Conservation (phyloP, 2,797 vertebrate genomes). For the Danio jaintianensis region DNA sequence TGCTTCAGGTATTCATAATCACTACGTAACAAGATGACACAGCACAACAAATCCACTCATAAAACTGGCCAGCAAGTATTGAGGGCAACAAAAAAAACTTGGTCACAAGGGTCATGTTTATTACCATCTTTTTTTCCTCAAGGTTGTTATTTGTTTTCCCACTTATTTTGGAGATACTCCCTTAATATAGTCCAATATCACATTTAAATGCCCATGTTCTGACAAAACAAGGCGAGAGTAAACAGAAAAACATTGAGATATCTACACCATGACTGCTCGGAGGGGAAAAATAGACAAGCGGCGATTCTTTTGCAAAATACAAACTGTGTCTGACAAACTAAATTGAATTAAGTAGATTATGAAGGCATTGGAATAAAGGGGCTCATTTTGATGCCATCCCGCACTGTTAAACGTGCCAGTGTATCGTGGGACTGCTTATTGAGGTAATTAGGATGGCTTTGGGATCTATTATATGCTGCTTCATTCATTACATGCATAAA, state of each 20-base stretch:
- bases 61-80: constrained; percentile 7
- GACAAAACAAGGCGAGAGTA: constrained; percentile 43
- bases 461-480: constrained; percentile 14
- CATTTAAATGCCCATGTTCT: constrained; percentile 45
- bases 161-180: constrained; percentile 38
- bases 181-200: constrained; percentile 46
- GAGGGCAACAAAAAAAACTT: neutral
- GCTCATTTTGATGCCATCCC: constrained; percentile 6
- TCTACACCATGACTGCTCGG: constrained; percentile 24
- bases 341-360: constrained; percentile 29
- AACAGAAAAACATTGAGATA: constrained; percentile 37
- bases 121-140: constrained; percentile 34
- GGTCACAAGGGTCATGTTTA: constrained; percentile 56
- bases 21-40: neutral
- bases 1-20: constrained; percentile 72
- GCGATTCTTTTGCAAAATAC: constrained; percentile 13
- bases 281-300: constrained; percentile 26
- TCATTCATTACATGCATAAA: constrained; percentile 3
- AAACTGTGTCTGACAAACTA: constrained; percentile 8
- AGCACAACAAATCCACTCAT: neutral
- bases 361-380: neutral
- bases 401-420: neutral
- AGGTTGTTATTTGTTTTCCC: constrained; percentile 59
- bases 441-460: constrained; percentile 25
- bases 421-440: constrained; percentile 24